Percentiles rank a stretch among this genome's conserved stretches.
phyloP scores from a whole-genome alignment of 2,888 invertebrate genomes.

The Charanyca ferruginea region DNA sequence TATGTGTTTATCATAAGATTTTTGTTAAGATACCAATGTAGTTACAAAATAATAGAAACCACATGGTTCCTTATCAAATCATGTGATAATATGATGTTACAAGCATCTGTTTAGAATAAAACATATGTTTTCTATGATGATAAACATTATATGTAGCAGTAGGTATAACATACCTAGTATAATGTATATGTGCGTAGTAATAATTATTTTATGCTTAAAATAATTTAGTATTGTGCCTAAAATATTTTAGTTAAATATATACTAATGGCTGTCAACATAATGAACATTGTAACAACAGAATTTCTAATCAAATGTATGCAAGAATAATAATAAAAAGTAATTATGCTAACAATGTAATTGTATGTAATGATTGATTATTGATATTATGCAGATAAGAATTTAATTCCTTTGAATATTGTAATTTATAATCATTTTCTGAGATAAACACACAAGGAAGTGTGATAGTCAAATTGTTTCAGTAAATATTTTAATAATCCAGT shows the following conservation, averaged over 20 bases:
- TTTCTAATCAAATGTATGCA: neutral
- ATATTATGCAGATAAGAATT: conserved; percentile 8
- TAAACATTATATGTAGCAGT: neutral
- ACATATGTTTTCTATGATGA: conserved; percentile 11
- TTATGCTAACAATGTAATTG: conserved; percentile 2
- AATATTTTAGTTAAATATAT: neutral
- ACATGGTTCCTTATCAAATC: conserved; percentile 45
- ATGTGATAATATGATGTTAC: conserved; percentile 32
- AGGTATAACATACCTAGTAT: neutral
- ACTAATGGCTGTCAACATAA: too few species aligned
- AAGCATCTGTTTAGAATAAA: conserved; percentile 24
- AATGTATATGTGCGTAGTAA: neutral
- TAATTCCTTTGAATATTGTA: conserved; percentile 4
- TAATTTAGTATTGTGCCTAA: conserved; percentile 4
- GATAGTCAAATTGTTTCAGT: conserved; percentile 2
- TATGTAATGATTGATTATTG: conserved; percentile 14
- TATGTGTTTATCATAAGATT: conserved; percentile 1
- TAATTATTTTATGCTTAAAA: neutral
- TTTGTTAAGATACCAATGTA: conserved; percentile 9
- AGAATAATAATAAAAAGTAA: conserved; percentile 9
- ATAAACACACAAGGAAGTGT: conserved; percentile 21
- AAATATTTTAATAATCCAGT: neutral
- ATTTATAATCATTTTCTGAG: conserved; percentile 11
- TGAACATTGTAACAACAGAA: neutral
- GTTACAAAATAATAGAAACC: conserved; percentile 7